A percentile compares a stretch with the other conserved stretches of the same genome.
Evolutionary conservation across 2,888 invertebrate genomes (phyloP).

Genomic region (Ernsta delagoae): DNA sequence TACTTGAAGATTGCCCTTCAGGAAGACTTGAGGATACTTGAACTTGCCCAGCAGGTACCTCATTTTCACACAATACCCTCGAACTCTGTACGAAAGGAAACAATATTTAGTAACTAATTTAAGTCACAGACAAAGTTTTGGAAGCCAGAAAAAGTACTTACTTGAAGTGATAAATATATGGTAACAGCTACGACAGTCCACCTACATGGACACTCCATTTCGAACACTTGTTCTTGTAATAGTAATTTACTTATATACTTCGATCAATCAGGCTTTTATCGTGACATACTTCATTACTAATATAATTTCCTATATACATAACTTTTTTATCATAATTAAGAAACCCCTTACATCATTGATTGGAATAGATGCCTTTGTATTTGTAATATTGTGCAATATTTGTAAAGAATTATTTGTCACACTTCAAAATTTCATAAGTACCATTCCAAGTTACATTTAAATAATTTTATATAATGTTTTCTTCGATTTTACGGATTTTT

Average conservation of each 20-base stretch:
- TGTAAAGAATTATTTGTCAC: neutral
- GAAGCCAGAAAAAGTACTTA: neutral
- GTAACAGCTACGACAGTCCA: conserved; percentile 52
- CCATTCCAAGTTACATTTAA: neutral
- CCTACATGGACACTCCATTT: conserved; percentile 57
- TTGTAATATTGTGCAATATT: no score
- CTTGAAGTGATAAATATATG: conserved; percentile 48
- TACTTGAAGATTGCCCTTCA: neutral
- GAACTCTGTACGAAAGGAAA: neutral
- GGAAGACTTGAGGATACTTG: no score
- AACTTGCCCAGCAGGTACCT: no score
- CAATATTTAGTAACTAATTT: no score
- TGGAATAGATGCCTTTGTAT: conserved; percentile 38
- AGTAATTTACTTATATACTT: conserved; percentile 58
- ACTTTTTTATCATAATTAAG: conserved; percentile 53
- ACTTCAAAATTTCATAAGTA: conserved; percentile 1
- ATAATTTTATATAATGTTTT: neutral
- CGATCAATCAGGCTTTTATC: conserved; percentile 39
- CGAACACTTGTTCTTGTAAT: conserved; percentile 53
- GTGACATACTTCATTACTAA: conserved; percentile 38
- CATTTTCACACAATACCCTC: conserved; percentile 40
- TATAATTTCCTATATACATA: conserved; percentile 42
- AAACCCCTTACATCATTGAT: conserved; percentile 57
- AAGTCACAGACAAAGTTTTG: neutral
- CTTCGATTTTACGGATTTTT: no score